Conservation (phyloP, 2,797 vertebrate genomes). For the Spondyliosoma cantharus region DNA sequence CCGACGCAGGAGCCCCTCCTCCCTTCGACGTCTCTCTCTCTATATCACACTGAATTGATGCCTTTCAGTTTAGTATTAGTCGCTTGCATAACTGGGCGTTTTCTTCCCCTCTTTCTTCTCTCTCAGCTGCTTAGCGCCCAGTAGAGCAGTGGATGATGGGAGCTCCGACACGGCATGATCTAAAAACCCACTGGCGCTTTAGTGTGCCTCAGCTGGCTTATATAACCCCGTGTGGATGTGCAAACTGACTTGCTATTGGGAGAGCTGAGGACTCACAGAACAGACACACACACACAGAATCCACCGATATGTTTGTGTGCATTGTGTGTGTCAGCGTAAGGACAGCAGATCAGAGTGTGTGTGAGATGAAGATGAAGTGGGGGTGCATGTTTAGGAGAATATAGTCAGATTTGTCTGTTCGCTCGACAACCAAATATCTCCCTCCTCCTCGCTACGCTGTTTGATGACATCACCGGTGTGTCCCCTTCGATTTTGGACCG, state of each 20-base stretch:
- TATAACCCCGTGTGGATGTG: conserved; percentile 80
- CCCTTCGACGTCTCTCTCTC: conserved; percentile 17
- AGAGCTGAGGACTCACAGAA: conserved; percentile 62
- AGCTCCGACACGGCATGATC: conserved; percentile 81
- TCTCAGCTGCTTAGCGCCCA: conserved; percentile 76
- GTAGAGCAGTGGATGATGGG: conserved; percentile 80
- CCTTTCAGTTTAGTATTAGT: conserved; percentile 50
- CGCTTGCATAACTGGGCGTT: conserved; percentile 73
- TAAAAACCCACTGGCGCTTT: conserved; percentile 84
- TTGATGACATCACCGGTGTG: conserved; percentile 69
- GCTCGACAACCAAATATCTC: conserved; percentile 54
- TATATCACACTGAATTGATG: conserved; percentile 20
- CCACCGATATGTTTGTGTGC: conserved; percentile 40
- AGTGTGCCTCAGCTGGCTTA: conserved; percentile 83
- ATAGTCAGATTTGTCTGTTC: conserved; percentile 54
- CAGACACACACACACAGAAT: conserved; percentile 49
- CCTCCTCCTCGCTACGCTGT: conserved; percentile 16
- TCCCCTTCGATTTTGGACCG: conserved; percentile 61
- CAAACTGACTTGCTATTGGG: conserved; percentile 73
- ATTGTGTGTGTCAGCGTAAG: conserved; percentile 35
- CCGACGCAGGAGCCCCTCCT: conserved; percentile 8
- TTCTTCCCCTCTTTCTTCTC: conserved; percentile 65
- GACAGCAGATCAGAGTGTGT: conserved; percentile 41
- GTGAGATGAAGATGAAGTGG: conserved; percentile 30
- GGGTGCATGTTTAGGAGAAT: conserved; percentile 49